Conservation (phyloP, 2,797 vertebrate genomes). For the Crax fasciolata region DNA sequence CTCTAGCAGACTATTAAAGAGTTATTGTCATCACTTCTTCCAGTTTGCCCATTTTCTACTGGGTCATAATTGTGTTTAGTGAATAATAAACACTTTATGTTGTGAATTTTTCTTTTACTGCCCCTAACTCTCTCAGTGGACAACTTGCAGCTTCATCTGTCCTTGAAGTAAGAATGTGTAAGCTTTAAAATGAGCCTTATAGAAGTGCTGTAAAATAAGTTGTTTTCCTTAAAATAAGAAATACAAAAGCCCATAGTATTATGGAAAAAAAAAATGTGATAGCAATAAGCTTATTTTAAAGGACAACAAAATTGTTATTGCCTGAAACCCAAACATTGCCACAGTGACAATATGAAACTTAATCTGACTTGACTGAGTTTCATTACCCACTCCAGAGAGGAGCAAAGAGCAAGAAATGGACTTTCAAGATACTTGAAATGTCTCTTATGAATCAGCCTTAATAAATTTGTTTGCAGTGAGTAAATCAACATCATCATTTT, state of each 20-base stretch:
- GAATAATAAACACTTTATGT: neutral
- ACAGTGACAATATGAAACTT: neutral
- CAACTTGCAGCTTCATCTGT: conserved; percentile 39
- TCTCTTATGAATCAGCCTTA: neutral
- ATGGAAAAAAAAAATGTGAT: neutral
- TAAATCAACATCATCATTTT: conserved; percentile 2
- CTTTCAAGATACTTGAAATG: neutral
- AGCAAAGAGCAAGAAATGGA: neutral
- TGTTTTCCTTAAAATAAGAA: conserved; percentile 31
- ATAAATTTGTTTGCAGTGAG: neutral
- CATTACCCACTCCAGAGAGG: neutral
- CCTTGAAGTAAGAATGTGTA: conserved; percentile 20
- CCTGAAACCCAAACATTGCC: conserved; percentile 35
- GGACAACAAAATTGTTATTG: conserved; percentile 16
- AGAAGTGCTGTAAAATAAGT: conserved; percentile 29
- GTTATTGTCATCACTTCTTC: neutral
- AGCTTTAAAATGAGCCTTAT: conserved; percentile 35
- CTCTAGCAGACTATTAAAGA: conserved; percentile 8
- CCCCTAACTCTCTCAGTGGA: neutral
- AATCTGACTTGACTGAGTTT: conserved; percentile 24
- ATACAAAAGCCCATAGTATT: neutral
- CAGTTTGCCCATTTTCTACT: conserved; percentile 34
- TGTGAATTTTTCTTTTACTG: neutral
- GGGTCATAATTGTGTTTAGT: conserved; percentile 30
- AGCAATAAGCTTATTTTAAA: conserved; percentile 44